These are phyloP conservation scores for Helicoverpa zea DNA, from an alignment of 1,140 invertebrate genomes.

Conservation along the genomic window DNA sequence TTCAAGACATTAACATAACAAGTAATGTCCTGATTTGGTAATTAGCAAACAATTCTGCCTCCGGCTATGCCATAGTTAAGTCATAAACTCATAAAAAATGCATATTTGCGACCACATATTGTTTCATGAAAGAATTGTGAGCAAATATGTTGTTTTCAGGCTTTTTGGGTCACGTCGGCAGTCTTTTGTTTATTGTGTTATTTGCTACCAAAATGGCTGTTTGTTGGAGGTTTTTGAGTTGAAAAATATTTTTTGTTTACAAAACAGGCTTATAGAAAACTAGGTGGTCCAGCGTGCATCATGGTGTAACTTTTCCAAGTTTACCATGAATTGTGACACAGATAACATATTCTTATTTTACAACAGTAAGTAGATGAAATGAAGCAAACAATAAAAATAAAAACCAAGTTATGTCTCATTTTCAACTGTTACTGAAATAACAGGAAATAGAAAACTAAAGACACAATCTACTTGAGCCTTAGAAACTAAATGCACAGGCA, in stretches of 20 bases:
- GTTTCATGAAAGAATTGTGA: neutral
- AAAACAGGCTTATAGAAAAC: too few species aligned
- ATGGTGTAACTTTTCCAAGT: too few species aligned
- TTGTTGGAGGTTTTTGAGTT: neutral
- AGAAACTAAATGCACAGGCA: neutral
- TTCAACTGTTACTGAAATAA: too few species aligned
- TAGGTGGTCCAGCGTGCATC: too few species aligned
- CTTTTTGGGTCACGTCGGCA: neutral
- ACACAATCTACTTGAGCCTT: neutral
- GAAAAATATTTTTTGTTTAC: neutral
- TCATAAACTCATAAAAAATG: constrained; percentile 15
- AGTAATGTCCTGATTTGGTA: constrained; percentile 26
- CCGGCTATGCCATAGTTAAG: constrained; percentile 1
- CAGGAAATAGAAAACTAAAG: too few species aligned
- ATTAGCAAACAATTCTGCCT: constrained; percentile 21
- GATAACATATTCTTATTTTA: too few species aligned
- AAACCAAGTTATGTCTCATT: too few species aligned
- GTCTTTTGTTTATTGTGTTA: neutral
- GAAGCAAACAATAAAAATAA: too few species aligned
- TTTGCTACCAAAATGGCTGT: neutral
- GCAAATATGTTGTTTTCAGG: neutral
- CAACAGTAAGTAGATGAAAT: too few species aligned
- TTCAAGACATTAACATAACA: constrained; percentile 37
- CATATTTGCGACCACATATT: constrained; percentile 7
- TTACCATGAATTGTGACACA: neutral